phyloP scores from a whole-genome alignment of 2,113 vertebrate species.

The Perccottus glenii region DNA sequence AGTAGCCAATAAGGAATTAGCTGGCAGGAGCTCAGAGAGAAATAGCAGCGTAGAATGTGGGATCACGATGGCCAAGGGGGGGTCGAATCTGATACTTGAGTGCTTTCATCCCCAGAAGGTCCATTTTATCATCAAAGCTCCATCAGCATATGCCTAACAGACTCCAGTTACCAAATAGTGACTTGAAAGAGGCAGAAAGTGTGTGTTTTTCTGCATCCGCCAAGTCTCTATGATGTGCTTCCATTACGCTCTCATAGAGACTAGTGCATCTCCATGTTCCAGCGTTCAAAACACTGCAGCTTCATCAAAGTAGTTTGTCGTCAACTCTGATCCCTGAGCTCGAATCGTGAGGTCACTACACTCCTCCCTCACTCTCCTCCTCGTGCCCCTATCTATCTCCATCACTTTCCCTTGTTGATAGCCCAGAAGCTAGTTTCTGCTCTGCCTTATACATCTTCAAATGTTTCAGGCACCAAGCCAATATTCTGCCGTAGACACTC shows the following conservation, averaged over 20 bases:
- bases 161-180: slow-evolving; percentile 54
- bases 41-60: slow-evolving; percentile 12
- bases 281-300: slow-evolving; percentile 51
- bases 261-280: slow-evolving; percentile 51
- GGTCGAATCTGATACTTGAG: slow-evolving; percentile 57
- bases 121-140: slow-evolving; percentile 71
- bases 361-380: slow-evolving; percentile 11
- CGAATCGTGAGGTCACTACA: slow-evolving; percentile 7
- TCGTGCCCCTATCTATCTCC: background rate
- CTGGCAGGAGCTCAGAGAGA: slow-evolving; percentile 58
- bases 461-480: slow-evolving; percentile 56
- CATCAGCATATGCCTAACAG: slow-evolving; percentile 61
- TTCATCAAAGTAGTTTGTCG: slow-evolving; percentile 58
- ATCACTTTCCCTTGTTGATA: slow-evolving; percentile 35
- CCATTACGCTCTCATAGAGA: slow-evolving; percentile 35
- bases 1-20: slow-evolving; percentile 61
- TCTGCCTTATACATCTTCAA: slow-evolving; percentile 48
- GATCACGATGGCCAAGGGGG: slow-evolving; percentile 5
- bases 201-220: slow-evolving; percentile 23
- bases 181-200: slow-evolving; percentile 57
- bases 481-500: slow-evolving; percentile 17
- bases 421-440: slow-evolving; percentile 41
- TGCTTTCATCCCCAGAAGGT: slow-evolving; percentile 67
- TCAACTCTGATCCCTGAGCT: slow-evolving; percentile 63
- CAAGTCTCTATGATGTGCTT: slow-evolving; percentile 49